These are phyloP conservation scores for Melinaea menophilus DNA, from an alignment of 2,888 invertebrate genomes.

Conservation along the genomic window DNA sequence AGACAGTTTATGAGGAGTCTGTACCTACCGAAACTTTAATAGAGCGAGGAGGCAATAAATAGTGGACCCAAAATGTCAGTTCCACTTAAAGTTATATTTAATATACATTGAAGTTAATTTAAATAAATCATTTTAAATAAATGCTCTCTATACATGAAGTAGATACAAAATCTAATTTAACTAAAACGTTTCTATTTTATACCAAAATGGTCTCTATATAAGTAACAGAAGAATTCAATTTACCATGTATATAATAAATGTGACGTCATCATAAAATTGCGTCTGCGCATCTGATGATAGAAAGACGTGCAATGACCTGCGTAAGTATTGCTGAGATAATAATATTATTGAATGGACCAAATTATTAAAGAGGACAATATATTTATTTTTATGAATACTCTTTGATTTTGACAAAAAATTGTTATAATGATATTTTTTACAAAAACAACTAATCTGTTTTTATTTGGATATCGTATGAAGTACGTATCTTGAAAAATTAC, in stretches of 20 bases:
- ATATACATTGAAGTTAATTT: too few species aligned
- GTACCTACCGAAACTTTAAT: slow-evolving; percentile 1
- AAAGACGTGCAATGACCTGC: slow-evolving; percentile 1
- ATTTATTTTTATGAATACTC: neutral
- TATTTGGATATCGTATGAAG: too few species aligned
- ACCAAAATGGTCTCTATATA: neutral
- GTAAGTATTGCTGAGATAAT: neutral
- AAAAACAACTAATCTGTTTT: too few species aligned
- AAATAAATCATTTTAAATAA: too few species aligned
- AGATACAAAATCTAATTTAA: neutral
- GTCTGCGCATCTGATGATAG: slow-evolving; percentile 3
- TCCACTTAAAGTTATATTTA: too few species aligned
- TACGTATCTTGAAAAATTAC: too few species aligned
- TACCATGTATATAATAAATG: neutral
- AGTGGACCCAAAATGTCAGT: neutral
- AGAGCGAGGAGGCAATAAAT: neutral
- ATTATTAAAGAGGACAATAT: neutral
- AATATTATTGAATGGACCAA: neutral
- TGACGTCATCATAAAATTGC: neutral
- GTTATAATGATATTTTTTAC: too few species aligned
- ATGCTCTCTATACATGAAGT: slow-evolving; percentile 46
- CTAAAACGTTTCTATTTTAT: neutral
- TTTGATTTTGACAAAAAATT: too few species aligned
- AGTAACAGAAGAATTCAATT: neutral
- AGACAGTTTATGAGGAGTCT: slow-evolving; percentile 2